These are phyloP conservation scores for Poeciliopsis prolifica DNA, from an alignment of 2,113 vertebrate genomes.

Conservation along the genomic window DNA sequence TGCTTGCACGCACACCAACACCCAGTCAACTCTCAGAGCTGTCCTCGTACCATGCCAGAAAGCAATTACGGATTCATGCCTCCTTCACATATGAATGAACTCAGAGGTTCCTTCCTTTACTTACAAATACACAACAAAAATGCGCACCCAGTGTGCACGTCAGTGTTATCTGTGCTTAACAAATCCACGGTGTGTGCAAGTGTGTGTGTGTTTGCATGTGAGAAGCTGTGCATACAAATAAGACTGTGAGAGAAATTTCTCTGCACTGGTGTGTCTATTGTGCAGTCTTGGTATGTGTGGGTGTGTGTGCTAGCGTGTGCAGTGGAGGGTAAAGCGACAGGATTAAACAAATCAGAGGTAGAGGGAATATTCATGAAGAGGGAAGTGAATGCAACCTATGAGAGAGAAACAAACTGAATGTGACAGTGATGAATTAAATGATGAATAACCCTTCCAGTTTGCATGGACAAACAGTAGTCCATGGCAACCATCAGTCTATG, in stretches of 20 bases:
- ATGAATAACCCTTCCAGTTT: slow-evolving; percentile 58
- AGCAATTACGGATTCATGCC: slow-evolving; percentile 53
- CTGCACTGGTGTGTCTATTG: slow-evolving; percentile 34
- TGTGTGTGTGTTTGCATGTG: slow-evolving; percentile 6
- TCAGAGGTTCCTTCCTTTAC: slow-evolving; percentile 36
- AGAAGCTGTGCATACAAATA: slow-evolving; percentile 38
- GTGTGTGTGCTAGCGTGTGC: slow-evolving; percentile 23
- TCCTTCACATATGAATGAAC: slow-evolving; percentile 58
- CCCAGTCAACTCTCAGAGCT: slow-evolving; percentile 19
- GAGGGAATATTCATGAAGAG: slow-evolving; percentile 73
- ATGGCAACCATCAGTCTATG: slow-evolving; percentile 51
- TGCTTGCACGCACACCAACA: slow-evolving; percentile 10
- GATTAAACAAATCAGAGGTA: slow-evolving; percentile 70
- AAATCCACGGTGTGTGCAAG: slow-evolving; percentile 29
- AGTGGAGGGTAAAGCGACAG: slow-evolving; percentile 55
- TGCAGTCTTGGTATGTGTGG: slow-evolving; percentile 9
- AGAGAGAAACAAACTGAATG: slow-evolving; percentile 25
- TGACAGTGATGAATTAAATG: slow-evolving; percentile 64
- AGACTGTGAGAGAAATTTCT: slow-evolving; percentile 26
- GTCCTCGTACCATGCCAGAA: slow-evolving; percentile 18
- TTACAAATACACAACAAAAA: slow-evolving; percentile 58
- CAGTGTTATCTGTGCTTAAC: slow-evolving; percentile 15
- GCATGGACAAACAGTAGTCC: slow-evolving; percentile 62
- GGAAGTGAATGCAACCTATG: slow-evolving; percentile 55
- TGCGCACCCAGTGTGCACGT: not conserved